phyloP scores from a whole-genome alignment of 2,888 invertebrate genomes.

The Cephonodes hylas region DNA sequence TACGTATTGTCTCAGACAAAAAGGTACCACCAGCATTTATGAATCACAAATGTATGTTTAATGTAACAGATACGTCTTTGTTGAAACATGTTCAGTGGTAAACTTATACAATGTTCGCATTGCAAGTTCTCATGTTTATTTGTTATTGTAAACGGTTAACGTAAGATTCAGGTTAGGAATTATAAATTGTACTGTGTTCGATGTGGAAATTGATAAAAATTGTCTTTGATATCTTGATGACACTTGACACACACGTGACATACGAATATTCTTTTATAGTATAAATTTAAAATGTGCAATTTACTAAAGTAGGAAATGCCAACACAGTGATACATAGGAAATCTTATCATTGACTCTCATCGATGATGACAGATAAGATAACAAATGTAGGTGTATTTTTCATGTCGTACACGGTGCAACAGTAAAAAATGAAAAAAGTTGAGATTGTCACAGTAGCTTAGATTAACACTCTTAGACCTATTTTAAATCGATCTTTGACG shows the following conservation, averaged over 20 bases:
- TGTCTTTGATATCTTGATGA: neutral
- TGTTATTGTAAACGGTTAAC: conserved; percentile 39
- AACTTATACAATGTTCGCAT: conserved; percentile 37
- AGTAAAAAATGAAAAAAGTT: conserved; percentile 45
- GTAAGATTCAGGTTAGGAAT: conserved; percentile 58
- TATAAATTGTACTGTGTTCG: conserved; percentile 64
- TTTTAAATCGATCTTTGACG: conserved; percentile 50
- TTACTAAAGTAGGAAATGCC: neutral
- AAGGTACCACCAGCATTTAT: conserved; percentile 11
- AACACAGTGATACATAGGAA: neutral
- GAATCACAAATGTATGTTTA: conserved; percentile 21
- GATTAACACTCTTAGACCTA: conserved; percentile 76
- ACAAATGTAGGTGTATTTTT: conserved; percentile 38
- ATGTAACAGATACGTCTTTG: conserved; percentile 51
- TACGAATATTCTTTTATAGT: no score
- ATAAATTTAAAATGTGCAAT: no score
- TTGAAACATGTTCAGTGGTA: conserved; percentile 38
- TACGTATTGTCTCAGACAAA: conserved; percentile 4
- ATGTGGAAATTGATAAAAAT: conserved; percentile 39
- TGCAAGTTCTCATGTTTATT: conserved; percentile 7
- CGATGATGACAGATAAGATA: neutral
- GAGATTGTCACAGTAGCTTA: conserved; percentile 72
- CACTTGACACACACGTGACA: neutral
- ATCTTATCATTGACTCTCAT: neutral
- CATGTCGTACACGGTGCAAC: conserved; percentile 61